Evolutionary conservation across 2,113 vertebrate genomes (phyloP).

Genomic region (Nansenia antarctica): DNA sequence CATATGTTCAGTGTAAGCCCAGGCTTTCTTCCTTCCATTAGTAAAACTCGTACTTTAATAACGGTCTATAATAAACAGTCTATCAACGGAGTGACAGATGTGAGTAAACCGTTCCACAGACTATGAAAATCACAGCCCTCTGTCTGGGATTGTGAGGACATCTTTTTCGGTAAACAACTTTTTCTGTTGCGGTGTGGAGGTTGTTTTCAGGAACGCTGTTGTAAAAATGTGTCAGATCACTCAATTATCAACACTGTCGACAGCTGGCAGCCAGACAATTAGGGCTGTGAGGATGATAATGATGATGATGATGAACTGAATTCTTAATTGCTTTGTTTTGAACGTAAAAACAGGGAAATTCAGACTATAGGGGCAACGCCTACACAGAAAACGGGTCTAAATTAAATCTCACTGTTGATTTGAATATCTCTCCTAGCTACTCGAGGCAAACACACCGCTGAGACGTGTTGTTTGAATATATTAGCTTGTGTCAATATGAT

Average conservation of each 20-base stretch:
- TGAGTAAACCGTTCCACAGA: constrained; percentile 5
- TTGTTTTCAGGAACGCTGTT: constrained; percentile 60
- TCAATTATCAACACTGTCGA: constrained; percentile 74
- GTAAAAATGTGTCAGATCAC: constrained; percentile 75
- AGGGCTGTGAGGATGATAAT: constrained; percentile 75
- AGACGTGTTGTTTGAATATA: constrained; percentile 22
- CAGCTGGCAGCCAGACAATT: constrained; percentile 80
- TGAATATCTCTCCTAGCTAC: too few species aligned
- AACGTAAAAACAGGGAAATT: constrained; percentile 53
- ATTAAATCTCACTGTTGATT: too few species aligned
- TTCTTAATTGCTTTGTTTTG: constrained; percentile 72
- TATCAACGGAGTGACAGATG: constrained; percentile 13
- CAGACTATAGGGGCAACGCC: constrained; percentile 15
- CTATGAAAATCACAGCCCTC: neutral
- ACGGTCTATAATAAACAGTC: too few species aligned
- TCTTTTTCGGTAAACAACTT: constrained; percentile 45
- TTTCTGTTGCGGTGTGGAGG: constrained; percentile 12
- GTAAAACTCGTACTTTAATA: neutral
- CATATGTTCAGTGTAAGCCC: constrained; percentile 13
- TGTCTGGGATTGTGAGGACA: constrained; percentile 46
- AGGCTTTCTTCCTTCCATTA: neutral
- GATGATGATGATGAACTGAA: constrained; percentile 76
- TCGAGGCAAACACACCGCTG: too few species aligned
- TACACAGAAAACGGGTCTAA: constrained; percentile 12
- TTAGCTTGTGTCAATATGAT: constrained; percentile 25